Evolutionary conservation across 2,888 invertebrate species (phyloP), one percentile per base, ranked within the genome.

Genomic region (Cheilosia impressa): DNA sequence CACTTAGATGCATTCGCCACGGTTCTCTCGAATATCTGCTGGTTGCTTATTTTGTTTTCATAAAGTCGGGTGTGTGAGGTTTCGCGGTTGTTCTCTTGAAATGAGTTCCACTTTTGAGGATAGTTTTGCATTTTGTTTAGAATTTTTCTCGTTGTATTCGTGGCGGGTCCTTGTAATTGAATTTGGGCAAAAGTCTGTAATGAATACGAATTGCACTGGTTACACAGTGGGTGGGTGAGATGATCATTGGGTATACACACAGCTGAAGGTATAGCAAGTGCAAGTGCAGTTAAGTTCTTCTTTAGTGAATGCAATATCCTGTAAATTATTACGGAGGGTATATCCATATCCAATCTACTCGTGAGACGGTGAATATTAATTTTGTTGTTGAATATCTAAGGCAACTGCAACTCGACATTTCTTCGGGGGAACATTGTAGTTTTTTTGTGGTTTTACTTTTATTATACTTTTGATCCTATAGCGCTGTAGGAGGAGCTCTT

Each of bases 161-260:
- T 38, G 47, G 69, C 31, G 71, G 50, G 24, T 75, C 24, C 63
- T 38, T 38, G 65, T 76, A 76, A 76, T 76, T 76, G 75, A 76
- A 76, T 76, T 76, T 76, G 66, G 50, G 52, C 65, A 65, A 52
- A 38, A 66, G 66, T 53, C 47, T 58, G 75, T 58, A 66, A 76
- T 76, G 75, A 66, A 76, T 76, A 66, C 50, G 75, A 76, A 76
- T 65, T 50, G 65, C 57, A 50, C 22, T 66, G 50, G 57, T 66
- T 66, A 66, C 19, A n/a, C 50, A 57, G 34, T 58, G 17, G 17
- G 71, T 4, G 60, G 24, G 41, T 15, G 60, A 34, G 72, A 60
- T 41, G 50, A 52, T 45, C 53, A 53, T 52, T 43, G 58, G 19
- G 50, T 9, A 31, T 38, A 13, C 38, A 13, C 13, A 3, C 45